A percentile compares a stretch with the other conserved stretches of the same genome.
Evolutionary conservation across 2,113 vertebrate genomes (phyloP).

Genomic region (mouse (Mus musculus)): DNA sequence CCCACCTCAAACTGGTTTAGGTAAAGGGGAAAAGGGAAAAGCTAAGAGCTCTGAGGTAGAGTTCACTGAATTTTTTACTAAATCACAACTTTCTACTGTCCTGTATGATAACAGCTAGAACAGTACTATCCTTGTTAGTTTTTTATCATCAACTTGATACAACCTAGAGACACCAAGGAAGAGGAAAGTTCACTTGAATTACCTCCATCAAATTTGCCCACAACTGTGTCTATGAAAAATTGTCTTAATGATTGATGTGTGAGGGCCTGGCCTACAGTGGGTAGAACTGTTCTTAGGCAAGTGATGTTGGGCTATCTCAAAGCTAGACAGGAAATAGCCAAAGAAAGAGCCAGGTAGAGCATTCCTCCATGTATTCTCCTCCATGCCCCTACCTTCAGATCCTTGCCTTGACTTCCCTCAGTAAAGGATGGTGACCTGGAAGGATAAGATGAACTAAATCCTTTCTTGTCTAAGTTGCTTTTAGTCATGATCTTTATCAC

Average conservation of each 20-base stretch:
- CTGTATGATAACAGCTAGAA: background rate
- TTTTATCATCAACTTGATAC: background rate
- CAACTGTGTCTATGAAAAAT: background rate
- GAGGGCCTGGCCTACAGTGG: background rate
- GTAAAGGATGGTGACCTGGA: background rate
- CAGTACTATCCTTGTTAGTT: background rate
- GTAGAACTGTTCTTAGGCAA: background rate
- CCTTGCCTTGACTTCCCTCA: background rate
- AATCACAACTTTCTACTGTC: background rate
- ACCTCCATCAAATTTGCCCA: background rate
- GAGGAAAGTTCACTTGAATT: background rate
- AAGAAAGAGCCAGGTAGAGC: background rate
- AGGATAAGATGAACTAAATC: background rate
- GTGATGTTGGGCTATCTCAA: background rate
- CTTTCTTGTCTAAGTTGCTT: background rate
- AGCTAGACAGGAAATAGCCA: background rate
- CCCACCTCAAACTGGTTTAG: background rate
- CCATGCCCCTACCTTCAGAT: background rate
- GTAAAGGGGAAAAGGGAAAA: background rate
- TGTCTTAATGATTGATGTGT: background rate
- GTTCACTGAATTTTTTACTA: background rate
- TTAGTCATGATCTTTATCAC: background rate
- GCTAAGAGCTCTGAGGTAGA: background rate
- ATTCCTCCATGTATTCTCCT: background rate
- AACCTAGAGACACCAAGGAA: background rate